These are phyloP conservation scores for Leucopsar rothschildi DNA, from an alignment of 2,113 vertebrate species.

Conservation along the genomic window DNA sequence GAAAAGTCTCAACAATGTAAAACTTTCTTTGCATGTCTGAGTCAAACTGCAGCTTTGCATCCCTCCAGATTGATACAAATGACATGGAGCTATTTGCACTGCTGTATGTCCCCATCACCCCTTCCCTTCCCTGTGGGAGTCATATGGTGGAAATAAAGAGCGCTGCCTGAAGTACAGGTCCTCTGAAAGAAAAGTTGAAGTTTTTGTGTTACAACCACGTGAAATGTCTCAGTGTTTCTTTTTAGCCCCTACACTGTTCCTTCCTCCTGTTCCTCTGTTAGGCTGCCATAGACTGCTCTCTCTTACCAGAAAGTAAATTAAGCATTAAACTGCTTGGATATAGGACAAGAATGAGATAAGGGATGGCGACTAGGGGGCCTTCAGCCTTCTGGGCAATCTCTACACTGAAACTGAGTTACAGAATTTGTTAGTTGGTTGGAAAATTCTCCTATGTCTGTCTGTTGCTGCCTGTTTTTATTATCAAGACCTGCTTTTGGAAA, in stretches of 20 bases:
- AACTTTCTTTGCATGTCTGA: not conserved
- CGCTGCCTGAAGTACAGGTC: not conserved
- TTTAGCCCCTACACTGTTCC: not conserved
- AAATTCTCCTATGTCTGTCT: not conserved
- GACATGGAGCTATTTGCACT: not conserved
- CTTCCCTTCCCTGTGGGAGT: not conserved
- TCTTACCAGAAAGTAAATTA: not conserved
- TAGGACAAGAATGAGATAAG: not conserved
- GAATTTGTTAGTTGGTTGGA: not conserved
- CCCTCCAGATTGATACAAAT: not conserved
- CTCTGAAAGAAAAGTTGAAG: not conserved
- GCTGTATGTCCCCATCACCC: not conserved
- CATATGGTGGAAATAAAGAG: not conserved
- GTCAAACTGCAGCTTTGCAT: not conserved
- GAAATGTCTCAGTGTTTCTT: not conserved
- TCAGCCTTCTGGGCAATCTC: not conserved
- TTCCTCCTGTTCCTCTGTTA: not conserved
- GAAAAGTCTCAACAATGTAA: not conserved
- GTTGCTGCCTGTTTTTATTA: not conserved
- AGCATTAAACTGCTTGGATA: not conserved
- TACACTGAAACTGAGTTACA: not conserved
- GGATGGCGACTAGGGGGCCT: not conserved
- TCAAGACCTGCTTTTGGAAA: not conserved
- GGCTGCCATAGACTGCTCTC: not conserved
- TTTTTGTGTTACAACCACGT: not conserved